Evolutionary conservation across 2,113 vertebrate genomes (phyloP).

Genomic region (Plectropomus leopardus): DNA sequence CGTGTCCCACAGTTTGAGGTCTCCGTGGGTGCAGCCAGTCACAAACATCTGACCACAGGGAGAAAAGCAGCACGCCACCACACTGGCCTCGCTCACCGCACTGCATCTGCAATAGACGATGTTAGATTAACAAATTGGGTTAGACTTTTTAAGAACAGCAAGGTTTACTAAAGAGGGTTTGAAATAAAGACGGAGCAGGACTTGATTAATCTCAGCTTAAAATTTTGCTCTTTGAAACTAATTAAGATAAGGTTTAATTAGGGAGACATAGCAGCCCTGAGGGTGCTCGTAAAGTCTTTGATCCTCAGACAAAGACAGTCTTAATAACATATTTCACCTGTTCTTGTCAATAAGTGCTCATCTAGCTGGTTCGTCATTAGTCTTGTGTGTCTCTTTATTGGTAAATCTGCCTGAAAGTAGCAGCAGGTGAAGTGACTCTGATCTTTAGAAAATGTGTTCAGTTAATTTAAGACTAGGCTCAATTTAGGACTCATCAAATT

Average conservation of each 20-base stretch:
- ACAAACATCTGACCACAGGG: slow-evolving; percentile 88
- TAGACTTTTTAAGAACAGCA: background rate
- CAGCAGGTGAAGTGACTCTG: background rate
- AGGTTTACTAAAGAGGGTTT: background rate
- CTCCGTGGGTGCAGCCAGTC: slow-evolving; percentile 90
- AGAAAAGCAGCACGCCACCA: slow-evolving; percentile 91
- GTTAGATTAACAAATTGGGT: background rate
- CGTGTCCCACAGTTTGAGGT: slow-evolving; percentile 90
- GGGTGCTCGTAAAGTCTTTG: background rate
- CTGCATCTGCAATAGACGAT: slow-evolving; percentile 79
- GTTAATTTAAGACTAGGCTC: background rate
- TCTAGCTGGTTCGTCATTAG: background rate
- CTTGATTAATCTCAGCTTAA: background rate
- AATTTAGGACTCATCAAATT: background rate
- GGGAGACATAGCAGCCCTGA: background rate
- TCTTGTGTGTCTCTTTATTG: background rate
- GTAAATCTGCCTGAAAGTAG: background rate
- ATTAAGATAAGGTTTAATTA: slow-evolving; percentile 1
- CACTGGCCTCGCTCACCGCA: slow-evolving; percentile 86
- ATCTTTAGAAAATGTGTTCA: background rate
- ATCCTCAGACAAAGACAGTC: background rate
- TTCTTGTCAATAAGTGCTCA: background rate
- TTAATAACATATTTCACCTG: background rate
- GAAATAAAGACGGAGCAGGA: background rate
- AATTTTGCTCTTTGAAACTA: background rate